Base-by-base conservation (phyloP, 1,140 invertebrate genomes). In the Lepeophtheirus salmonis region DNA sequence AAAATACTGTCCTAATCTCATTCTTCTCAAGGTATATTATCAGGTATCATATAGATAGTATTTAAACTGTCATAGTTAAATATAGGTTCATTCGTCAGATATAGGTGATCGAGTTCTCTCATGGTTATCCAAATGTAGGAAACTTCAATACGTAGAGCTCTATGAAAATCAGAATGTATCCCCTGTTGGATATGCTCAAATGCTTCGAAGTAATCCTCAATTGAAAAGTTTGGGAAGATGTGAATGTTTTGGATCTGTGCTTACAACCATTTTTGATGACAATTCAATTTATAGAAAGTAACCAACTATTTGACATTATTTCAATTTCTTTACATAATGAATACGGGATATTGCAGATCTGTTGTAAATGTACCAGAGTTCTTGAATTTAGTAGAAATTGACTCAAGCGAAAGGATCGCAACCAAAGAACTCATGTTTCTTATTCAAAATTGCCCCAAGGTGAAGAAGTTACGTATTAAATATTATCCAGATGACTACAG, bases 241-340 rank as follows among this genome's bases (percentile, higher is more conserved):
- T 54, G 52, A 54, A 21, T 20, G 20, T n/a, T 21, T 54, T 54
- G 52, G 52, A 18, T 20, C 20, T 4, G 52, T 24, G 2, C 23
- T 54, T 23, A 54, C 52, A 14, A 20, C 23, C 23, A 16, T 54
- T n/a, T 54, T 21, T 24, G 52, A 20, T 12, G 52, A 54, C 2
- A 54, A 54, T 21, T 54, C 52, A 24, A 54, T 54, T 54, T 54
- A 21, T 20, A 20, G 22, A 54, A 54, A 20, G 52, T 54, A 24
- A 54, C 14, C 30, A 6, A 41, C 30, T 41, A 6, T n/a, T n/a
- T 41, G n/a, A 41, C 6, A 6, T 10, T 41, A 41, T 41, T 41
- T n/a, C 30, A n/a, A n/a, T n/a, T n/a, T n/a, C 30, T n/a, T 41
- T 41, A 6, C 30, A 41, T 10, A 41, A 41, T 10, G n/a, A 41